Conservation (phyloP, 2,113 vertebrate species). For the Scopus umbretta region DNA sequence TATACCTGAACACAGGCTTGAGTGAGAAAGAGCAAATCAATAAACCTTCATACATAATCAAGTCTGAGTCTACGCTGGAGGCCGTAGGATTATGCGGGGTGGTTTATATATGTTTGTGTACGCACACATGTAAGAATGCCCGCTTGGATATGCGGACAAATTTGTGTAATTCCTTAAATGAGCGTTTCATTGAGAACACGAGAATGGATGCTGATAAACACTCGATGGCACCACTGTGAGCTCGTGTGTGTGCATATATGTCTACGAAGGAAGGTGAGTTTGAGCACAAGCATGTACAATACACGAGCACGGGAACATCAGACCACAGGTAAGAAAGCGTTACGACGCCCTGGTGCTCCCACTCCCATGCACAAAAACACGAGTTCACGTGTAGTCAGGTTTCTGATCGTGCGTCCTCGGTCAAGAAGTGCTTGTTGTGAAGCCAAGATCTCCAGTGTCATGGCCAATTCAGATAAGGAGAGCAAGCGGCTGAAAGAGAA, state of each 20-base stretch:
- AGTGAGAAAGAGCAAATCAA: background rate
- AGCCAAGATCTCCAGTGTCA: background rate
- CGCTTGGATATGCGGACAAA: fast-evolving
- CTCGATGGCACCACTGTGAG: fast-evolving
- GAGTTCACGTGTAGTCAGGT: background rate
- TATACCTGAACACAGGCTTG: background rate
- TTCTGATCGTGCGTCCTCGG: background rate
- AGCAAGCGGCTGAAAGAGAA: constrained; percentile 10
- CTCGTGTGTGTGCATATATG: fast-evolving
- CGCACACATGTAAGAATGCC: background rate
- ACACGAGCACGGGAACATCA: fast-evolving
- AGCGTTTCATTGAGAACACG: fast-evolving
- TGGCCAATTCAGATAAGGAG: background rate
- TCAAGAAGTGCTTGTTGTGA: background rate
- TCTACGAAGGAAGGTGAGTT: background rate
- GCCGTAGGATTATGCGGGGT: fast-evolving
- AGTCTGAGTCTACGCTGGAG: fast-evolving
- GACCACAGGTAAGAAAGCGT: background rate
- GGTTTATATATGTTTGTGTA: fast-evolving
- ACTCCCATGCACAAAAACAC: background rate
- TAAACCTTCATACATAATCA: fast-evolving
- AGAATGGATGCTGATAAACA: background rate
- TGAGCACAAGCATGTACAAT: background rate
- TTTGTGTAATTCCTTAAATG: background rate
- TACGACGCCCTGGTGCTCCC: background rate